Evolutionary conservation across 2,888 invertebrate species (phyloP).

Genomic region (Mythimna lalbum): DNA sequence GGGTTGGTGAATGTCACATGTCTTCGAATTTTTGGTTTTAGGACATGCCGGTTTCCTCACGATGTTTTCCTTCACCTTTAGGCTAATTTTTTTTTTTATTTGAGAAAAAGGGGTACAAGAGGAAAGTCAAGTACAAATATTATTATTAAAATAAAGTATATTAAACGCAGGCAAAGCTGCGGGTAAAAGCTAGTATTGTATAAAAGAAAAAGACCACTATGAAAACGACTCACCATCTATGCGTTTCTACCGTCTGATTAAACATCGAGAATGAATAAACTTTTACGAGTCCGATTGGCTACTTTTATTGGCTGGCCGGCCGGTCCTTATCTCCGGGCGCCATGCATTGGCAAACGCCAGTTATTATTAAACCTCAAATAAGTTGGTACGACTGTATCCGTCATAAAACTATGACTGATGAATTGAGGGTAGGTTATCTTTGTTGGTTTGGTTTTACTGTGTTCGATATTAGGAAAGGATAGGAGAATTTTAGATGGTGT

Average conservation of each 20-base stretch:
- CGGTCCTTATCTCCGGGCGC: slow-evolving; percentile 53
- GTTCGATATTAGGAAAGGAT: background rate
- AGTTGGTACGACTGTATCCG: slow-evolving; percentile 44
- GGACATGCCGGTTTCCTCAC: too few species aligned
- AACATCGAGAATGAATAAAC: slow-evolving; percentile 58
- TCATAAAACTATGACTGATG: slow-evolving; percentile 58
- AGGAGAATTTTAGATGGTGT: too few species aligned
- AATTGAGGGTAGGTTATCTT: slow-evolving; percentile 30
- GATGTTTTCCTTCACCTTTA: too few species aligned
- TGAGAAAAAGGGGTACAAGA: too few species aligned
- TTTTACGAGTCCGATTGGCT: slow-evolving; percentile 58
- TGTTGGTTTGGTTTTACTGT: slow-evolving; percentile 10
- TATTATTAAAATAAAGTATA: too few species aligned
- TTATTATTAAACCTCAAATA: slow-evolving; percentile 56
- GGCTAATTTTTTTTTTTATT: too few species aligned
- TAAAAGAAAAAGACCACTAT: slow-evolving; percentile 22
- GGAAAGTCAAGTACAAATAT: too few species aligned
- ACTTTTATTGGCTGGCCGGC: slow-evolving; percentile 58
- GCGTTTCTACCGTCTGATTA: slow-evolving; percentile 55
- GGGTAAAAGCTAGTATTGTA: too few species aligned
- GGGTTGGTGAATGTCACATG: too few species aligned
- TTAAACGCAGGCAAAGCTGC: too few species aligned
- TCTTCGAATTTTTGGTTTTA: too few species aligned
- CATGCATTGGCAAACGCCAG: slow-evolving; percentile 52
- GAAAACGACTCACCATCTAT: slow-evolving; percentile 45